phyloP scores from a whole-genome alignment of 2,113 vertebrate species.

The Archilochus colubris region DNA sequence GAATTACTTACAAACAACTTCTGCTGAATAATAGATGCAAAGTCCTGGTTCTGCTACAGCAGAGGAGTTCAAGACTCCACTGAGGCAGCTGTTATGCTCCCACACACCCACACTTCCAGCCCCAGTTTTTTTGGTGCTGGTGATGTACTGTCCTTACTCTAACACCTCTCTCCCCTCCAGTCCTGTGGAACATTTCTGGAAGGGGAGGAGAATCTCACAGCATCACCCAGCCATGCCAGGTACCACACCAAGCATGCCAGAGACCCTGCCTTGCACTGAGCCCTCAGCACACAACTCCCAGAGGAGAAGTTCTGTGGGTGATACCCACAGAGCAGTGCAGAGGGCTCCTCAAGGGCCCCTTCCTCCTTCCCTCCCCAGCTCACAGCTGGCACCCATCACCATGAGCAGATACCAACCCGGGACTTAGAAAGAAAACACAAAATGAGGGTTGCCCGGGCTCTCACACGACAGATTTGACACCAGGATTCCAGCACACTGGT shows the following conservation, averaged over 20 bases:
- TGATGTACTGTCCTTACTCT: background rate
- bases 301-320: background rate
- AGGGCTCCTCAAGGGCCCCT: background rate
- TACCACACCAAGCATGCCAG: background rate
- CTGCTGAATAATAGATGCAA: conserved; percentile 30
- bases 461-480: background rate
- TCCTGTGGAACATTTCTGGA: accelerated
- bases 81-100: background rate
- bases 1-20: conserved; percentile 14
- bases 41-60: background rate
- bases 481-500: background rate
- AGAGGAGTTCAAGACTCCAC: background rate
- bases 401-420: background rate
- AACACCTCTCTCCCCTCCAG: background rate
- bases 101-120: background rate
- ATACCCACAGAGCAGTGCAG: background rate
- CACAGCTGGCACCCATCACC: background rate
- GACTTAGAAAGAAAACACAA: background rate
- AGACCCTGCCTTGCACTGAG: accelerated
- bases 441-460: background rate
- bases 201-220: background rate
- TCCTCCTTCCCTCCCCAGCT: background rate
- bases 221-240: background rate
- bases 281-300: background rate
- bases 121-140: background rate